Evolutionary conservation across 2,797 vertebrate species (phyloP), one percentile per base, ranked within the genome.

Genomic region (Peromyscus nudipes): DNA sequence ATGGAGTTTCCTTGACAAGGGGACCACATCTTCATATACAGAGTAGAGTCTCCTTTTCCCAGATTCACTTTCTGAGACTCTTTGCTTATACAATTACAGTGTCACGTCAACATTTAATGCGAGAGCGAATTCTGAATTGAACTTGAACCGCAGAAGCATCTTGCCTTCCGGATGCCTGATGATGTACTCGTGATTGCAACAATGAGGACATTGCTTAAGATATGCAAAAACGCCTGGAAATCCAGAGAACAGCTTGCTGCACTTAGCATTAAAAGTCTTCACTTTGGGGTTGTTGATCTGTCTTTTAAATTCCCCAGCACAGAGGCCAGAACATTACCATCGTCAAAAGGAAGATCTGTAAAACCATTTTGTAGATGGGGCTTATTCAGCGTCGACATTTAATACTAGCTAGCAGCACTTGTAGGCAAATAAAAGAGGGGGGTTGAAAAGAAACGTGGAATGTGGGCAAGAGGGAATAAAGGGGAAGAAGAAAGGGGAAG

Each of bases 381-480:
- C 73, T 89, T 67, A 75, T 49, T 94, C 86, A 81, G 79, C 76
- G 34, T 89, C 0, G 31, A 91, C 95, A 65, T 91, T 87, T 34
- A 84, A 93, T 40, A 60, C 80, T 90, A 16, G 46, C 55, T 92
- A 82, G 93, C 71, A 95, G 90, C 90, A 85, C 96, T 94, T 49
- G 89, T 62, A 94, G 55, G 67, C 85, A 95, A 97, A 95, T 57
- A 92, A 65, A 77, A 77, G 94, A 34, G 40, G 14, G 64, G 46
- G 37, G 13, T n/a, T 91, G 87, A 92, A 89, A 88, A 97, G 96
- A 87, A 96, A 69, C 55, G 85, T 73, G 93, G 95, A 98, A 93
- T 71, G 95, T 13, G 88, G 95, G 89, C 96, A n/a, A 29, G 37
- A 96, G 34, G 96, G 94, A 98, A 96, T 91, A 84, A 90, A 96